Conservation (phyloP, 2,113 vertebrate species). For the Canis aureus region DNA sequence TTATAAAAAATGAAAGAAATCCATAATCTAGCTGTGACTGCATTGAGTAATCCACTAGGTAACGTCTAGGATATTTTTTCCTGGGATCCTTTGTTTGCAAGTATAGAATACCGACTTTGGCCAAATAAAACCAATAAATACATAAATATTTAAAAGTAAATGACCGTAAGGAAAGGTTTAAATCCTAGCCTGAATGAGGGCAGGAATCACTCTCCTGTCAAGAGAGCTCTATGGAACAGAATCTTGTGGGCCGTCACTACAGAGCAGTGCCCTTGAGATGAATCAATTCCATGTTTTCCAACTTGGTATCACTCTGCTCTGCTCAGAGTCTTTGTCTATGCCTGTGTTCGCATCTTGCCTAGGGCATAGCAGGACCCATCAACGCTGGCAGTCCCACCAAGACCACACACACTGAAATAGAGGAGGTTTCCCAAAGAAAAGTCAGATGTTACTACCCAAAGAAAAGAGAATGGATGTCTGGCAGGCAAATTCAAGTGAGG, state of each 20-base stretch:
- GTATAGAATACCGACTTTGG: not conserved
- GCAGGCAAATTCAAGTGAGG: not conserved
- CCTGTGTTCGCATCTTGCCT: not conserved
- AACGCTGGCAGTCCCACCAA: not conserved
- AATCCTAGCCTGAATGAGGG: not conserved
- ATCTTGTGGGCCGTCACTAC: not conserved
- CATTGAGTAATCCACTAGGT: not conserved
- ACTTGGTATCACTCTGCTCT: not conserved
- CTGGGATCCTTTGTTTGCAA: conserved; percentile 16
- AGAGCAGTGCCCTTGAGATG: not conserved
- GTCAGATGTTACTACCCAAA: not conserved
- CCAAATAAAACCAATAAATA: not conserved
- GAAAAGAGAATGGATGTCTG: not conserved
- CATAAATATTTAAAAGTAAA: conserved; percentile 7
- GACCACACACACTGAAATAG: not conserved
- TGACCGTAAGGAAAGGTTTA: conserved; percentile 32
- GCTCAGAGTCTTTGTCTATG: not conserved
- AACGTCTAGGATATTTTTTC: conserved; percentile 33
- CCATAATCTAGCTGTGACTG: not conserved
- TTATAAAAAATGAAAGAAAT: conserved; percentile 21
- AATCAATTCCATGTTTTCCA: not conserved
- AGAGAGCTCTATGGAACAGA: not conserved
- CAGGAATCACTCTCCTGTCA: not conserved
- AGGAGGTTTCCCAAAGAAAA: not conserved
- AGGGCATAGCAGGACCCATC: not conserved